Base-by-base conservation (phyloP, 2,888 invertebrate species). In the Standfussiana lucernea region DNA sequence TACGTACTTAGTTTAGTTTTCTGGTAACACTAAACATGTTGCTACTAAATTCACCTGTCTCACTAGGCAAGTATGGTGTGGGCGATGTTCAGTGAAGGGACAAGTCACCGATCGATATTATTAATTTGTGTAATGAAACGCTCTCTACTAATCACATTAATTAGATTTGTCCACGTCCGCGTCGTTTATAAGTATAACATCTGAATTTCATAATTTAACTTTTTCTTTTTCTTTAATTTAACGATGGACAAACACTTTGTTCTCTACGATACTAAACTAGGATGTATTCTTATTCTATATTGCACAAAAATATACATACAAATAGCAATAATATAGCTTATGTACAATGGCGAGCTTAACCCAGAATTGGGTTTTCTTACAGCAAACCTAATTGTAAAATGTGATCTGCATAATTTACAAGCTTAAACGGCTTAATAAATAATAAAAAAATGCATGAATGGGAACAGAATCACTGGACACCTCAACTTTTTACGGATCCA, bases 61-160 rank as follows among this genome's bases (percentile, higher is more conserved):
- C 72, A 74, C 84, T 69, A 80, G 47, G 1, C 21, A 42, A 61
- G 32, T 13, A 11, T 21, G 10, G 50, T 15, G 72, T 79, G 77
- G 79, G 65, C 42, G 77, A 28, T 10, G 32, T 32, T 32, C 59
- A 1, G n/a, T 10, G 42, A 61, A 62, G 28, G 77, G 70, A 66
- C 47, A 59, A 59, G 24, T 59, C 42, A 35, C 72, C 67, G 83
- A 66, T 88, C 88, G 83, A 87, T 88, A 67, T 61, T 72, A n/a
- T 64, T 79, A 32, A 86, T 86, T 88, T 79, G 45, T 73, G 45
- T 86, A 86, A 88, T 79, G 68, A 66, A 78, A 47, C 24, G 42
- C 50, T 42, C 59, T 68, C 61, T 32, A 28, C 71, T 61, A 67
- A 37, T 64, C 15, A 28, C 11, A 45, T 42, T 32, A 42, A 40